Evolutionary conservation across 2,113 vertebrate genomes (phyloP).

Genomic region (Pampusana beccarii): DNA sequence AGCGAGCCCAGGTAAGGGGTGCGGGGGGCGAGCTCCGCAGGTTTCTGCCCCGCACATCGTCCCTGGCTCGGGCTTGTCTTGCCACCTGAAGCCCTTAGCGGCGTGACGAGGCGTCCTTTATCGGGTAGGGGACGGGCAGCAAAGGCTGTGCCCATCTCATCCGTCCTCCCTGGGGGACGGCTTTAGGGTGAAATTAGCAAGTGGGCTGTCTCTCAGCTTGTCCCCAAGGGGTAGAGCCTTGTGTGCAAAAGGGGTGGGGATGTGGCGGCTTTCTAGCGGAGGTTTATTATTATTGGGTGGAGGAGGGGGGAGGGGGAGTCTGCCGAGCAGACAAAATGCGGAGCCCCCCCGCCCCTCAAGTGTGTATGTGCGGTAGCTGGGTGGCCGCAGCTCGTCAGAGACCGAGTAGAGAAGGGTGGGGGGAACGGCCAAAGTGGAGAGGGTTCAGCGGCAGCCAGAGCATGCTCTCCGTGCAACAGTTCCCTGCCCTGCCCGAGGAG

Average conservation of each 20-base stretch:
- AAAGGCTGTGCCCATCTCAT: background rate
- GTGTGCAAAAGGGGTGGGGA: constrained; percentile 25
- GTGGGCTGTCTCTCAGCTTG: background rate
- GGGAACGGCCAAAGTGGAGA: background rate
- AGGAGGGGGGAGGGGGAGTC: constrained; percentile 32
- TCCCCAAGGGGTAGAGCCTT: background rate
- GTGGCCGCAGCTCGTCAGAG: background rate
- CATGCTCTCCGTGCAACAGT: constrained; percentile 72
- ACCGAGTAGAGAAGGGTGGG: background rate
- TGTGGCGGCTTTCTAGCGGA: background rate
- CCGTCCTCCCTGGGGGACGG: background rate
- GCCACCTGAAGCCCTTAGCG: background rate
- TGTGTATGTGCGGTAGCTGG: background rate
- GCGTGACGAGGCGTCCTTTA: background rate
- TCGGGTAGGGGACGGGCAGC: accelerated
- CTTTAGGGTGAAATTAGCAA: background rate
- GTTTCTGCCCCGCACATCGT: background rate
- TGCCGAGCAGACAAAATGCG: constrained; percentile 55
- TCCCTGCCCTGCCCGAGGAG: constrained; percentile 53
- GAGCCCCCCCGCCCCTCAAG: background rate
- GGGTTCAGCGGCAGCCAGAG: background rate
- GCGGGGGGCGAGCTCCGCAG: background rate
- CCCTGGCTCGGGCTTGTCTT: background rate
- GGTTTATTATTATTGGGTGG: constrained; percentile 62
- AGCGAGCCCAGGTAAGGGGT: background rate